A percentile compares a stretch with the other conserved stretches of the same genome.
phyloP scores from a whole-genome alignment of 2,113 vertebrate species.

The Percopsis transmontana region DNA sequence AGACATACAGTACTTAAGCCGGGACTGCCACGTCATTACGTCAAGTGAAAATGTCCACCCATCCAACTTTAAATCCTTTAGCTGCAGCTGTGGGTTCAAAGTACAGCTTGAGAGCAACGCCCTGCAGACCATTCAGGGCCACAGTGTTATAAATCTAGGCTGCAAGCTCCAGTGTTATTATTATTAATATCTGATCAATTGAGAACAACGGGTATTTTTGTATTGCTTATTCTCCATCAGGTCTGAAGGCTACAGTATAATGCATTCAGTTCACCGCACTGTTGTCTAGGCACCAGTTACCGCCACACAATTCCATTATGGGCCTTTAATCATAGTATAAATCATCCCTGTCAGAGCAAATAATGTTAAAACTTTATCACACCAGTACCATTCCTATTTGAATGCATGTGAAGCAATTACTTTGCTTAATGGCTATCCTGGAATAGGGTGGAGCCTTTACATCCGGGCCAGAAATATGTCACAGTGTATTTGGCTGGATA shows the following conservation, averaged over 20 bases:
- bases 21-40: too few relatives aligned
- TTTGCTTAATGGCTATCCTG: slow-evolving; percentile 45
- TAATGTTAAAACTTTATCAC: slow-evolving; percentile 66
- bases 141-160: too few relatives aligned
- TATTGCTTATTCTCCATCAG: slow-evolving; percentile 30
- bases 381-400: slow-evolving; percentile 39
- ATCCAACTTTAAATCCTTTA: too few relatives aligned
- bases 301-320: slow-evolving; percentile 63
- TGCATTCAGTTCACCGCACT: slow-evolving; percentile 61
- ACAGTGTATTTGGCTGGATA: slow-evolving; percentile 37
- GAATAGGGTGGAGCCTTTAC: slow-evolving; percentile 45
- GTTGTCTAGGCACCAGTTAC: slow-evolving; percentile 44
- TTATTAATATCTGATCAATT: too few relatives aligned
- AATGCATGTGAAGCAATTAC: slow-evolving; percentile 51
- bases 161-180: too few relatives aligned
- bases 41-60: too few relatives aligned
- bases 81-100: too few relatives aligned
- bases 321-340: slow-evolving; percentile 67
- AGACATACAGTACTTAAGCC: too few relatives aligned
- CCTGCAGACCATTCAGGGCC: too few relatives aligned
- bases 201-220: too few relatives aligned
- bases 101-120: too few relatives aligned
- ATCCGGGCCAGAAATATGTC: slow-evolving; percentile 32
- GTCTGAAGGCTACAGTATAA: slow-evolving; percentile 40
- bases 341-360: slow-evolving; percentile 67